These are phyloP conservation scores for Patella ulyssiponensis DNA, from an alignment of 2,888 invertebrate genomes.

Conservation along the genomic window DNA sequence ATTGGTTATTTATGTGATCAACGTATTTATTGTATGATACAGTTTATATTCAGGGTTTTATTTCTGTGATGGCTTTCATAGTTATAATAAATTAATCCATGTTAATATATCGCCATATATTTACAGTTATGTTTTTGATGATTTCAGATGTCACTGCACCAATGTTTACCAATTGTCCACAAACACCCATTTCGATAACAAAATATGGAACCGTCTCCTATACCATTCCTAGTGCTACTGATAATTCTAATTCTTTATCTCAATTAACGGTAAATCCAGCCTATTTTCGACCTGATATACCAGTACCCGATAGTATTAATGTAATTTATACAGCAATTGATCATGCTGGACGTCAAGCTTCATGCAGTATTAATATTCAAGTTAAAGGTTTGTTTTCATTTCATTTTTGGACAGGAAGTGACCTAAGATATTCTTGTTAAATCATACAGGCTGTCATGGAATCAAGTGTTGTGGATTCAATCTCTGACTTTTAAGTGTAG, in stretches of 20 bases:
- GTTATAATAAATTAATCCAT: too few relatives aligned
- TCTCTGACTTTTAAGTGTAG: too few relatives aligned
- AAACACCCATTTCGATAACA: constrained; percentile 11
- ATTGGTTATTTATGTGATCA: too few relatives aligned
- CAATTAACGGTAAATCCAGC: constrained; percentile 30
- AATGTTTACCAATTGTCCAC: constrained; percentile 31
- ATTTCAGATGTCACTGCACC: constrained; percentile 38
- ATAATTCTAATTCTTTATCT: constrained; percentile 35
- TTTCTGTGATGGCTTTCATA: too few relatives aligned
- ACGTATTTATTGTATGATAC: too few relatives aligned
- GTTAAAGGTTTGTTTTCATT: constrained; percentile 23
- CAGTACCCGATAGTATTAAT: constrained; percentile 65
- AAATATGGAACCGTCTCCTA: constrained; percentile 22
- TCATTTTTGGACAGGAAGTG: too few relatives aligned
- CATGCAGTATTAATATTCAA: constrained; percentile 92
- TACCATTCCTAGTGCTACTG: constrained; percentile 26
- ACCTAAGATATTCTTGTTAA: too few relatives aligned
- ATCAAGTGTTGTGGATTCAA: too few relatives aligned
- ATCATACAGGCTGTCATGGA: too few relatives aligned
- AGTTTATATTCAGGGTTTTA: too few relatives aligned
- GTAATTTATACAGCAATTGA: constrained; percentile 97
- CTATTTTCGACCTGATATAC: constrained; percentile 31
- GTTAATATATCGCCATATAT: too few relatives aligned
- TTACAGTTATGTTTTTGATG: neutral
- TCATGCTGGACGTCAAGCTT: constrained; percentile 96